These are phyloP conservation scores for Trichopoda pennipes DNA, from an alignment of 2,888 invertebrate genomes.

Conservation along the genomic window DNA sequence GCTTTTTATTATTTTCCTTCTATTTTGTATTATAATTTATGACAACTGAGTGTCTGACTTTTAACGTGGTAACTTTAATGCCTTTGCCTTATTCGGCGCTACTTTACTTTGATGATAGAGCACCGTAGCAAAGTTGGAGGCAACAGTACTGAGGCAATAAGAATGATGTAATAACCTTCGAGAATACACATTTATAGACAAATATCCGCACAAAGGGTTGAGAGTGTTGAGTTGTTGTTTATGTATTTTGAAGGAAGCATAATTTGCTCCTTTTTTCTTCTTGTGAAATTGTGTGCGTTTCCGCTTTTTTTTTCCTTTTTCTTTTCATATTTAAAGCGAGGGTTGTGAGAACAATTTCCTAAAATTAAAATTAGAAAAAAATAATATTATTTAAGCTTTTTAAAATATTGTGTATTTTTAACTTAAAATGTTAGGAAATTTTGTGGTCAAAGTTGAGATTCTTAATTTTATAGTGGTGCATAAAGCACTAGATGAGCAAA, in stretches of 20 bases:
- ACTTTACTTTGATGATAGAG: constrained; percentile 45
- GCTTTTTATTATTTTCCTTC: constrained; percentile 6
- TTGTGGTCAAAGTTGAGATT: no score
- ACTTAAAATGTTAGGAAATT: no score
- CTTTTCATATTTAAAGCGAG: constrained; percentile 19
- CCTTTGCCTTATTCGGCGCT: constrained; percentile 1
- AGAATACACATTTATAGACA: constrained; percentile 40
- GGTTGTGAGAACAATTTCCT: not conserved
- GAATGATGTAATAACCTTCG: constrained; percentile 61
- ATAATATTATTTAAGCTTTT: no score
- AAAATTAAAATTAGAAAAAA: not conserved
- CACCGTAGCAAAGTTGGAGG: not conserved
- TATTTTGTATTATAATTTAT: constrained; percentile 66
- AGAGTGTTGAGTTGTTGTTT: constrained; percentile 9
- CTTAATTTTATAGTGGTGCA: no score
- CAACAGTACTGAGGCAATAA: constrained; percentile 18
- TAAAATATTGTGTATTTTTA: no score
- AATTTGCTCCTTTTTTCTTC: constrained; percentile 33
- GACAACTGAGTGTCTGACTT: constrained; percentile 68
- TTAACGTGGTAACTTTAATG: constrained; percentile 65
- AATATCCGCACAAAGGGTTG: constrained; percentile 36
- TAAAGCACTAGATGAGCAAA: no score
- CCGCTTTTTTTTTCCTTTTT: not conserved
- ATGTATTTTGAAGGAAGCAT: constrained; percentile 8
- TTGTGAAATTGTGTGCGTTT: constrained; percentile 26